A percentile compares a stretch with the other conserved stretches of the same genome.
These are phyloP conservation scores for Paracentrotus lividus DNA, from an alignment of 53 echinoderm and acorn worm genomes.

Conservation along the genomic window DNA sequence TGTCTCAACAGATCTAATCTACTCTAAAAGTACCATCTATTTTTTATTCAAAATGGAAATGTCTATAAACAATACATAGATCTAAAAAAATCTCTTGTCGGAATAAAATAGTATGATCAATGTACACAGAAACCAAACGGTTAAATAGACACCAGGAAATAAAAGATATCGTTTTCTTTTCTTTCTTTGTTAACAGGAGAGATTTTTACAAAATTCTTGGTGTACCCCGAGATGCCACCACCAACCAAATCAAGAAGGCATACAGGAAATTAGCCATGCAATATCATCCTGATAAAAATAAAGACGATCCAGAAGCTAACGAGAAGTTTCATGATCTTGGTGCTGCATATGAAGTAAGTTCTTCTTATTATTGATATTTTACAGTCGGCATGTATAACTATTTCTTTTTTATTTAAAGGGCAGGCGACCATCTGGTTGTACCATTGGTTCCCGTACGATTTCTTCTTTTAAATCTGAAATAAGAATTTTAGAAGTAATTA, in stretches of 20 bases:
- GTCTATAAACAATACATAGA: too few relatives aligned
- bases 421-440: too few relatives aligned
- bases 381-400: too few relatives aligned
- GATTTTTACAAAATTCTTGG: constrained; percentile 99
- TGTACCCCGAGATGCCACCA: constrained; percentile 85
- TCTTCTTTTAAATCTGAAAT: too few relatives aligned
- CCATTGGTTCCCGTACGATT: too few relatives aligned
- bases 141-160: not conserved
- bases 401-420: too few relatives aligned
- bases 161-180: not conserved
- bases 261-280: constrained; percentile 97
- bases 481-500: too few relatives aligned
- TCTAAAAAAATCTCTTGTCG: too few relatives aligned
- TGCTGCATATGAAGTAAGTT: constrained; percentile 93
- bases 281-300: constrained; percentile 97
- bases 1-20: too few relatives aligned
- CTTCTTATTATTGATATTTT: not conserved
- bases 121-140: not conserved
- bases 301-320: constrained; percentile 82
- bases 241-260: constrained; percentile 96
- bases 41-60: too few relatives aligned
- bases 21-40: too few relatives aligned
- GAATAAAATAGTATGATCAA: too few relatives aligned
- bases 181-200: constrained; percentile 76
- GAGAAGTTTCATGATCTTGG: constrained; percentile 97